Evolutionary conservation across 2,113 vertebrate genomes (phyloP), one percentile per base, ranked within the genome.

Genomic region (Gobio gobio): DNA sequence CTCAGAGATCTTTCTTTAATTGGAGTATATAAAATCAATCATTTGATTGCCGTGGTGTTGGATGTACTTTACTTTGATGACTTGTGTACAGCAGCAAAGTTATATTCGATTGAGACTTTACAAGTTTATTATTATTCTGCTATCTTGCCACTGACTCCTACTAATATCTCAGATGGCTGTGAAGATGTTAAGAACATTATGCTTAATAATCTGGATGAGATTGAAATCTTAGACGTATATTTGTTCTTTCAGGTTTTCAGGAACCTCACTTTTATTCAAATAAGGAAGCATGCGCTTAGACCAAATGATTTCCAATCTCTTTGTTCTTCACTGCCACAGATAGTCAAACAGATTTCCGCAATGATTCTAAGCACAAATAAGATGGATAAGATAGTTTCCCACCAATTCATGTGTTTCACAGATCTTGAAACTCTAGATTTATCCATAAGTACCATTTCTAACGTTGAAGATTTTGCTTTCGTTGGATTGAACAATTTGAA

Each of bases 341-440:
- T 18, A 2, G 82, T 75, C 18, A 63, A 73, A 49, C 18, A 47
- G 9, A 14, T 83, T n/a, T 61, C 70, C 29, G 0, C 0, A 8
- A 47, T 83, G 36, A 4, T 6, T 5, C 14, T 83, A 22, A 5
- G 3, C 0, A 1, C n/a, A 6, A 22, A 10, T 56, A 24, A 22
- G 4, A 66, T 84, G 1, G 45, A 9, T 54, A 16, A 24, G 1
- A 54, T 84, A 20, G 10, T 64, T 40, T 51, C 26, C 22, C 45
- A 76, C 16, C 26, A 86, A 12, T 81, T 75, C 7, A 75, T 9
- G 10, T 86, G 85, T 75, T 74, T 86, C 18, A 9, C 26, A 12
- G 45, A 43, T 43, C 68, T 82, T 24, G 33, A 61, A 51, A 40
- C 3, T 16, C 16, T 86, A 26, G 29, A 75, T 1, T 24, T 86